Conservation (phyloP, 2,888 invertebrate genomes). For the Trachelus stipa region DNA sequence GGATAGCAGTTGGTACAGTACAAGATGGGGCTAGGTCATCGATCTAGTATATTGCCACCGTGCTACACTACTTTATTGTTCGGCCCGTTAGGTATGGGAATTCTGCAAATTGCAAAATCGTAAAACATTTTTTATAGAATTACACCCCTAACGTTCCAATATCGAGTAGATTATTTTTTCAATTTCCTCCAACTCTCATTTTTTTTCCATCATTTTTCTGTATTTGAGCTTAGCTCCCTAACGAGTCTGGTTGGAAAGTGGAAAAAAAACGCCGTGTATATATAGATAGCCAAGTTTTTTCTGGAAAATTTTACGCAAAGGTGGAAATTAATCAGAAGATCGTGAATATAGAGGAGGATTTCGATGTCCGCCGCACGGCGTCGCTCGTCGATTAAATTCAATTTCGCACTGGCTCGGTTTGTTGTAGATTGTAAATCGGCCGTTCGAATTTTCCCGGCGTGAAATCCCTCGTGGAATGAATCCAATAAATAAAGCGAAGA, state of each 20-base stretch:
- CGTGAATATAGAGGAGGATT: background rate
- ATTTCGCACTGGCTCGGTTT: background rate
- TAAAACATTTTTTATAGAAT: background rate
- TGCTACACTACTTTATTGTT: background rate
- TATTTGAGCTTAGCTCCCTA: background rate
- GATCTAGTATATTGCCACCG: background rate
- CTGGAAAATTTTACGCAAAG: background rate
- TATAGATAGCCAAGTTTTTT: background rate
- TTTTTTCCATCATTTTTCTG: background rate
- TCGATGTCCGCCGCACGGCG: background rate
- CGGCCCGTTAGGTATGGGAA: background rate
- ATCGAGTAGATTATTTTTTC: background rate
- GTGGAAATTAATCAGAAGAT: background rate
- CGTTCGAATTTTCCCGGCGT: conserved; percentile 11
- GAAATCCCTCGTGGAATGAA: conserved; percentile 11
- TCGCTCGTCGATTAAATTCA: background rate
- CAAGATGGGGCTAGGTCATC: background rate
- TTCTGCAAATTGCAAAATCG: background rate
- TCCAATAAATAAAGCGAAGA: conserved; percentile 22
- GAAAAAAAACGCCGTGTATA: background rate
- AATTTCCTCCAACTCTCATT: background rate
- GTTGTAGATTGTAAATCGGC: background rate
- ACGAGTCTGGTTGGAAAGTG: background rate
- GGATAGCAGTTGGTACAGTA: background rate
- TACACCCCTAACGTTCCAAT: background rate